Evolutionary conservation across 2,113 vertebrate species (phyloP).

Genomic region (Scomber japonicus): DNA sequence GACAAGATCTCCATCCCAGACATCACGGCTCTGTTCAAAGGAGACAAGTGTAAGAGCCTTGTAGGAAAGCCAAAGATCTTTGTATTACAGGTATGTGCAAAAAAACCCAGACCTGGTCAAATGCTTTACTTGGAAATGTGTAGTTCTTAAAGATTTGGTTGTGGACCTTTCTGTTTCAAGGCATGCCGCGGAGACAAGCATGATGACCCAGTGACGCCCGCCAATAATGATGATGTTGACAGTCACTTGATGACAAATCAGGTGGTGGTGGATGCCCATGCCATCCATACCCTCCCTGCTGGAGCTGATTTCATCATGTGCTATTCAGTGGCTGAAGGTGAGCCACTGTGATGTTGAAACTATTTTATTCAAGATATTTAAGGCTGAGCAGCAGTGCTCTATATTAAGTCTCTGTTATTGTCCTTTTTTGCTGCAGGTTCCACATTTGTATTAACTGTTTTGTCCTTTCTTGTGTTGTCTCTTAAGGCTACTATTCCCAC

Average conservation of each 20-base stretch:
- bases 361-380: too few species aligned
- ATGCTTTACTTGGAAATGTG: neutral
- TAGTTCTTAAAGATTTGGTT: neutral
- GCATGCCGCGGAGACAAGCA: slow-evolving; percentile 93
- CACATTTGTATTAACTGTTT: neutral
- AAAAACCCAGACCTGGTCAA: neutral
- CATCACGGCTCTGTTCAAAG: slow-evolving; percentile 89
- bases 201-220: slow-evolving; percentile 84
- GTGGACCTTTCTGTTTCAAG: slow-evolving; percentile 70
- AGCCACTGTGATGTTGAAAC: slow-evolving; percentile 13
- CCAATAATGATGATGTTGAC: slow-evolving; percentile 84
- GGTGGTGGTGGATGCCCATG: slow-evolving; percentile 89
- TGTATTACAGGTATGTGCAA: slow-evolving; percentile 90
- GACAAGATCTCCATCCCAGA: slow-evolving; percentile 87
- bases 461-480: slow-evolving; percentile 3
- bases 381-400: too few species aligned
- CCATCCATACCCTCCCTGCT: slow-evolving; percentile 90
- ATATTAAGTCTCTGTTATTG: neutral
- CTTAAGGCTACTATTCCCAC: slow-evolving; percentile 95
- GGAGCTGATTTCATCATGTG: slow-evolving; percentile 98
- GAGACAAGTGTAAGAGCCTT: slow-evolving; percentile 91
- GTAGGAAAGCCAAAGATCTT: slow-evolving; percentile 98
- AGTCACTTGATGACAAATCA: slow-evolving; percentile 59
- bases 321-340: slow-evolving; percentile 97
- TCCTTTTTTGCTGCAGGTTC: neutral